Conservation (phyloP, 2,113 vertebrate genomes). For the Sapayoa aenigma region DNA sequence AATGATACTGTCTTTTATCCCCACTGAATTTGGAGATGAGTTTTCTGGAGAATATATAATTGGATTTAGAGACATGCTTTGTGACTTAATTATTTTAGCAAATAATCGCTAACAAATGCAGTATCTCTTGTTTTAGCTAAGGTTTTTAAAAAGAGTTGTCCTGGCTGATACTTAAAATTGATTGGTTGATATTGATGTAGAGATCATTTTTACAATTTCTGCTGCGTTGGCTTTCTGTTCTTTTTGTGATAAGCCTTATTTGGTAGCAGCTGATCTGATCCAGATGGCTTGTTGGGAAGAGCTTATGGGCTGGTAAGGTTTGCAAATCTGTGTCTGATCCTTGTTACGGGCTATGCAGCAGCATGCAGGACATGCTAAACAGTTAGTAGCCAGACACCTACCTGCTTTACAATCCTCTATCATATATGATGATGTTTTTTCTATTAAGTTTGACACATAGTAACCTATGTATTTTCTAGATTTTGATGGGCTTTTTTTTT, state of each 20-base stretch:
- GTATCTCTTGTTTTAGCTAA: not conserved
- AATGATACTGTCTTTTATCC: not conserved
- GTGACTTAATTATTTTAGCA: not conserved
- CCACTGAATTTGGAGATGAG: not conserved
- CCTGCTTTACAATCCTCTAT: not conserved
- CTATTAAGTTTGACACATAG: not conserved
- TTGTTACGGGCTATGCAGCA: not conserved
- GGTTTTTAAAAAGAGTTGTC: not conserved
- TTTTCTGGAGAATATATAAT: not conserved
- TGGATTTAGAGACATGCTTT: not conserved
- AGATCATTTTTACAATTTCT: not conserved
- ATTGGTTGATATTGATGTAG: not conserved
- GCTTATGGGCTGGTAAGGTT: not conserved
- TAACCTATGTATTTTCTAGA: not conserved
- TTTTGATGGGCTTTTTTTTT: constrained; percentile 10
- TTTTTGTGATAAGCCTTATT: not conserved
- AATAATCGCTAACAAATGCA: not conserved
- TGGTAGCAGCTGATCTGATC: not conserved
- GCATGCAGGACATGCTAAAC: not conserved
- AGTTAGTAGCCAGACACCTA: not conserved
- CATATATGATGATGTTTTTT: not conserved
- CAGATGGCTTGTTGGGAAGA: not conserved
- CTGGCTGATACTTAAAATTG: not conserved
- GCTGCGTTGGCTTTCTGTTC: not conserved
- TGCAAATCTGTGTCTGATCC: not conserved